Evolutionary conservation across 2,888 invertebrate genomes (phyloP), one percentile per base, ranked within the genome.

Genomic region (Pilophorus perplexus): DNA sequence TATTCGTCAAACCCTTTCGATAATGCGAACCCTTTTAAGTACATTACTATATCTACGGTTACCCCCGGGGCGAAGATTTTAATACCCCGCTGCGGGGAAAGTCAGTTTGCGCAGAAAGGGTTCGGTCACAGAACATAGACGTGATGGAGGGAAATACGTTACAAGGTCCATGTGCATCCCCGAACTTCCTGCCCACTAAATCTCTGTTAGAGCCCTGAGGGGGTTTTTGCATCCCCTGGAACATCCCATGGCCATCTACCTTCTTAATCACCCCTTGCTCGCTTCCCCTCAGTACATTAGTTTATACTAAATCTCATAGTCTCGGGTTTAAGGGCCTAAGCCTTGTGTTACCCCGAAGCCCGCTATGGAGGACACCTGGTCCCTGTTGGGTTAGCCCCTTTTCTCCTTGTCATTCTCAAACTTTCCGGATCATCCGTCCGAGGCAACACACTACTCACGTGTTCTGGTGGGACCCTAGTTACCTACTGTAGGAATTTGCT

Each of bases 31-130:
- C 23, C 46, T 46, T 46, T 46, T 22, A n/a, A n/a, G n/a, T n/a
- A n/a, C n/a, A n/a, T n/a, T n/a, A n/a, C n/a, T n/a, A n/a, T n/a
- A n/a, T n/a, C n/a, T n/a, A n/a, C n/a, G n/a, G 46, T 23, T 23
- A 25, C 46, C 46, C 46, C 46, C 23, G 23, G 46, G 46, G 46
- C 46, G 46, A 46, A 46, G 46, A 46, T 46, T 46, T 46, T 46
- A 46, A 46, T 46, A 46, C 46, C 46, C n/a, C 46, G 46, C 46
- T 46, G 46, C 25, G 46, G 46, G n/a, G n/a, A n/a, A 46, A 46
- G 46, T 46, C 46, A 46, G 25, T 22, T 46, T 23, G 46, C 23
- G 6, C n/a, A n/a, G n/a, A 46, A 46, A 46, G 46, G 46, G 46
- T 23, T n/a, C n/a, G 46, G 46, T 46, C 46, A 46, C 46, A 46